Percentiles rank a stretch among this genome's conserved stretches.
phyloP scores from a whole-genome alignment of 2,797 vertebrate genomes.

The Manis pentadactyla region DNA sequence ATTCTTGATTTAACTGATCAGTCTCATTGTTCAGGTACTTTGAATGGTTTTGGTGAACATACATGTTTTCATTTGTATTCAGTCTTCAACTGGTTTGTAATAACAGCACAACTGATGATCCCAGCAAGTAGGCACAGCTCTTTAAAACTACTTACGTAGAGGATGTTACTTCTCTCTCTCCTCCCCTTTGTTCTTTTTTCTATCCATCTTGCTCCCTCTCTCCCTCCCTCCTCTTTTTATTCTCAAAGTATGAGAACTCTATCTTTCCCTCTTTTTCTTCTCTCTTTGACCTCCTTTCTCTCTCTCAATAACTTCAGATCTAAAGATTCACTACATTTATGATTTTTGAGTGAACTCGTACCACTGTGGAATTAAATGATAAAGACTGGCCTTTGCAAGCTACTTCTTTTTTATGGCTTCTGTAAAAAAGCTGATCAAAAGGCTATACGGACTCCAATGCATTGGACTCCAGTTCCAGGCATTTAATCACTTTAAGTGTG shows the following conservation, averaged over 20 bases:
- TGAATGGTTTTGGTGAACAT: background rate
- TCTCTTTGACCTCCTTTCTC: background rate
- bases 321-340: background rate
- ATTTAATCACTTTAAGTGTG: background rate
- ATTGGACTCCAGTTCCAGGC: background rate
- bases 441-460: background rate
- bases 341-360: background rate
- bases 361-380: background rate
- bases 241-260: background rate
- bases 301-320: background rate
- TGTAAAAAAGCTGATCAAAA: background rate
- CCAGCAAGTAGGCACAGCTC: background rate
- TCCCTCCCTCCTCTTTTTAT: background rate
- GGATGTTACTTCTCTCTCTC: background rate
- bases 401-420: background rate
- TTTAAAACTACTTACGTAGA: background rate
- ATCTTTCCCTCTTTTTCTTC: background rate
- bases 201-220: too few species aligned
- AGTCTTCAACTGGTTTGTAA: background rate
- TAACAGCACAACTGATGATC: background rate
- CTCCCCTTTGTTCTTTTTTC: background rate
- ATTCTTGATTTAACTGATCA: constrained; percentile 17
- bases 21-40: background rate
- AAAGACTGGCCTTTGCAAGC: background rate
- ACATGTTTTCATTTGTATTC: background rate